Evolutionary conservation across 2,888 invertebrate species (phyloP), one percentile per base, ranked within the genome.

Genomic region (Monoplex corrugatus): DNA sequence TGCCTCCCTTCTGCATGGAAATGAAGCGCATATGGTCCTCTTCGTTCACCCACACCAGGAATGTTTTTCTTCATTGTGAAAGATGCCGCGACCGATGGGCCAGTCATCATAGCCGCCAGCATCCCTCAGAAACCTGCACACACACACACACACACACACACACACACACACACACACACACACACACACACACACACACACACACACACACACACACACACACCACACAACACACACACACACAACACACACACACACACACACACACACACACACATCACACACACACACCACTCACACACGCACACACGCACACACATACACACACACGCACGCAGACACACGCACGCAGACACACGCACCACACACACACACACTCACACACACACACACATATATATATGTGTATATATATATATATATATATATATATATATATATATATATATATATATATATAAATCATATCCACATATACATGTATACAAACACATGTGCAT

Each of bases 1-100:
- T 91, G 35, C 95, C 95, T 40, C 95, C 96, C 35, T 97, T 97
- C 83, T 97, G 97, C 94, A 98, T 97, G 83, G 98, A 97, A 75
- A 98, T 97, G 75, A 99, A 97, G 75, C 98, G 97, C 91, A 99
- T 95, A 95, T 99, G 99, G 94, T 99, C 99, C 94, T 98, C 98
- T 23, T 98, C 98, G 95, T 98, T 99, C 10, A 98, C 97, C 98
- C 99, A 99, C 57, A 98, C 97, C 0, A 98, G 98, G 93, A 98
- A 96, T 92, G 98, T 98, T 94, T 97, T 97, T 97, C 97, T 40
- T 97, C 97, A 94, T 97, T 98, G 1, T 98, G 97, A 95, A 97
- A 99, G 82, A 99, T 98, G 0, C 99, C 99, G 87, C 99, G 97
- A 0, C 98, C 98, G 92, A 98, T 98, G 0, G 99, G 98, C 98